Conservation (phyloP, 1,140 invertebrate genomes). For the Drosophila sproati region DNA sequence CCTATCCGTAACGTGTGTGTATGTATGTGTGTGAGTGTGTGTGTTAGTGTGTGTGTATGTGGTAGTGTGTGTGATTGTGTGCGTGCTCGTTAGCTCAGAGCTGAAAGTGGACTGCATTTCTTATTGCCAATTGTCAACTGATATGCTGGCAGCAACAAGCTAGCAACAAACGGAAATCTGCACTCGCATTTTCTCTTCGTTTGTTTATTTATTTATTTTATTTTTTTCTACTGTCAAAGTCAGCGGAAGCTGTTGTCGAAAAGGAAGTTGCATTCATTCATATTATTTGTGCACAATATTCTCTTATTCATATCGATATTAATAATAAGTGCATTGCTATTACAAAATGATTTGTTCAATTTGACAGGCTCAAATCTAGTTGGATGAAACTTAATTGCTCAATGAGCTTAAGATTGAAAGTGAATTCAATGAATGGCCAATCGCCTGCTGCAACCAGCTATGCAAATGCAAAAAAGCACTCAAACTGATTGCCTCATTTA, state of each 20-base stretch:
- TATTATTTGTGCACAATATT: slow-evolving; percentile 59
- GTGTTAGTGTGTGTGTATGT: not conserved
- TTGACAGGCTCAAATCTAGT: not conserved
- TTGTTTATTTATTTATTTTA: not conserved
- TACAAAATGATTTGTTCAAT: not conserved
- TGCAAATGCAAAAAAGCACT: slow-evolving; percentile 66
- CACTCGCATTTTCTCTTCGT: slow-evolving; percentile 42
- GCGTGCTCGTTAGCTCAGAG: slow-evolving; percentile 40
- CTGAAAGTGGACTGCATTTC: slow-evolving; percentile 61
- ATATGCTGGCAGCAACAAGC: slow-evolving; percentile 62
- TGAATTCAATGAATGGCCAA: slow-evolving; percentile 44
- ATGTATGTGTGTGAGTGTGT: not conserved
- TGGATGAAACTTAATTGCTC: not conserved
- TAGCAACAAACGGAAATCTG: slow-evolving; percentile 64
- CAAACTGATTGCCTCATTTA: slow-evolving; percentile 68
- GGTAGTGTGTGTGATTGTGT: slow-evolving; percentile 13
- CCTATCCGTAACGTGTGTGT: not conserved
- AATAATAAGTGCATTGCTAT: slow-evolving; percentile 35
- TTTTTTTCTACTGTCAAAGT: not conserved
- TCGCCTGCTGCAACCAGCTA: not conserved
- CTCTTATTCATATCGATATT: slow-evolving; percentile 20
- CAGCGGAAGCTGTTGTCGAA: slow-evolving; percentile 54
- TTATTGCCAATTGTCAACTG: slow-evolving; percentile 68
- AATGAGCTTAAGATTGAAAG: slow-evolving; percentile 43
- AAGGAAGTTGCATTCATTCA: slow-evolving; percentile 49